These are phyloP conservation scores for Drosophila kanapiae DNA, from an alignment of 1,140 invertebrate genomes.

Conservation along the genomic window DNA sequence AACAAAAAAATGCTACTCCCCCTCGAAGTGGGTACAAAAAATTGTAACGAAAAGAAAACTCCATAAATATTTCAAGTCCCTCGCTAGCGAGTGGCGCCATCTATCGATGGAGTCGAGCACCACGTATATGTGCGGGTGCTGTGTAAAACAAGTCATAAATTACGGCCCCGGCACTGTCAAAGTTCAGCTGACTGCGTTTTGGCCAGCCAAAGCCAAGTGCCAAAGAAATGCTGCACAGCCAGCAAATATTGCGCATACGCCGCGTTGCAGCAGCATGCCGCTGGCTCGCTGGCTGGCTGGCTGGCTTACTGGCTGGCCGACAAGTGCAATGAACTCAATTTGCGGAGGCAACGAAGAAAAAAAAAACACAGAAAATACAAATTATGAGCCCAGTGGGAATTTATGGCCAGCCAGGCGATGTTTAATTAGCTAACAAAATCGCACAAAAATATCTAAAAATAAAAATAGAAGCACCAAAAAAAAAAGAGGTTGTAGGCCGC, in stretches of 20 bases:
- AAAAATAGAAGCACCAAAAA: slow-evolving; percentile 13
- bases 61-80: slow-evolving; percentile 79
- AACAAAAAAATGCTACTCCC: slow-evolving; percentile 7
- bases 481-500: not conserved
- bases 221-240: slow-evolving; percentile 81
- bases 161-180: slow-evolving; percentile 73
- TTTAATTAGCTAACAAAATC: slow-evolving; percentile 68
- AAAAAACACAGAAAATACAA: slow-evolving; percentile 35
- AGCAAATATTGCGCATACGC: slow-evolving; percentile 83
- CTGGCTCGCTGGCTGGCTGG: not conserved
- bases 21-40: not conserved
- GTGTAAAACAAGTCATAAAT: slow-evolving; percentile 82
- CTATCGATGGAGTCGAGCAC: slow-evolving; percentile 66
- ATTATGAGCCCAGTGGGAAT: slow-evolving; percentile 72
- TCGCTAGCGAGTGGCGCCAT: slow-evolving; percentile 74
- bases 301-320: slow-evolving; percentile 38
- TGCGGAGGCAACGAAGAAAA: slow-evolving; percentile 29
- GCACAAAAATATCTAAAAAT: slow-evolving; percentile 35
- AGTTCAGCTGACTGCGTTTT: slow-evolving; percentile 81
- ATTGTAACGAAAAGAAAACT: slow-evolving; percentile 79
- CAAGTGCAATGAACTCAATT: slow-evolving; percentile 81
- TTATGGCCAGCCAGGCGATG: slow-evolving; percentile 61
- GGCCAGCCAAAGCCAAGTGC: slow-evolving; percentile 74
- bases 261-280: slow-evolving; percentile 59
- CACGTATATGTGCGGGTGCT: slow-evolving; percentile 60